phyloP scores from a whole-genome alignment of 2,113 vertebrate species.

The Penelope pileata region DNA sequence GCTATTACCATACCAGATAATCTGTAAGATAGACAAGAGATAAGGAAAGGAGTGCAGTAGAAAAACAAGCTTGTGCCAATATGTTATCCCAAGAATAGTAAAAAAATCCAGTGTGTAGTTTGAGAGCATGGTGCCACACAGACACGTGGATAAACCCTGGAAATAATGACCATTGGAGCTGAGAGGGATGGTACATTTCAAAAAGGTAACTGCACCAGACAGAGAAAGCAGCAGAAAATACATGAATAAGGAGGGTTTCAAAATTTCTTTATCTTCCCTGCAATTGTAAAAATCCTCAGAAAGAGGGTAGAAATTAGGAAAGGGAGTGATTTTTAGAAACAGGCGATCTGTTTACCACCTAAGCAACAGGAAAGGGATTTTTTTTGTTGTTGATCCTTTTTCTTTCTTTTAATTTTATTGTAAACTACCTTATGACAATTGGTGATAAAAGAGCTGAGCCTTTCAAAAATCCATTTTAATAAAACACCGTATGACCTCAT shows the following conservation, averaged over 20 bases:
- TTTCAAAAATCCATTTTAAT: conserved; percentile 58
- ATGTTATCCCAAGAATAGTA: background rate
- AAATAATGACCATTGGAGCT: background rate
- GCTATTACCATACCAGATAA: background rate
- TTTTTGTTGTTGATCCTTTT: background rate
- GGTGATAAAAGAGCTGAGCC: conserved; percentile 50
- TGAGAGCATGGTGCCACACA: background rate
- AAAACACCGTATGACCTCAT: conserved; percentile 55
- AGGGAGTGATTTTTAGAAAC: background rate
- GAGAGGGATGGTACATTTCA: background rate
- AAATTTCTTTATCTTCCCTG: background rate
- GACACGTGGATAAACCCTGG: background rate
- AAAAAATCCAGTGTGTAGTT: background rate
- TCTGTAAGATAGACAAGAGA: background rate
- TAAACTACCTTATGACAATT: conserved; percentile 51
- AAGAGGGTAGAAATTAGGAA: background rate
- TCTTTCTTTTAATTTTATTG: background rate
- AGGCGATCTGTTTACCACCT: background rate
- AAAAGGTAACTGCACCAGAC: background rate
- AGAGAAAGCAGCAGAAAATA: background rate
- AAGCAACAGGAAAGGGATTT: background rate
- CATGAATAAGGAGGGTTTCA: background rate
- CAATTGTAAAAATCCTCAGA: background rate
- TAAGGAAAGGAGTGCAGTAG: background rate
- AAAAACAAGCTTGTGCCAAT: background rate